Conservation (phyloP, 2,113 vertebrate species). For the Hypomesus transpacificus region DNA sequence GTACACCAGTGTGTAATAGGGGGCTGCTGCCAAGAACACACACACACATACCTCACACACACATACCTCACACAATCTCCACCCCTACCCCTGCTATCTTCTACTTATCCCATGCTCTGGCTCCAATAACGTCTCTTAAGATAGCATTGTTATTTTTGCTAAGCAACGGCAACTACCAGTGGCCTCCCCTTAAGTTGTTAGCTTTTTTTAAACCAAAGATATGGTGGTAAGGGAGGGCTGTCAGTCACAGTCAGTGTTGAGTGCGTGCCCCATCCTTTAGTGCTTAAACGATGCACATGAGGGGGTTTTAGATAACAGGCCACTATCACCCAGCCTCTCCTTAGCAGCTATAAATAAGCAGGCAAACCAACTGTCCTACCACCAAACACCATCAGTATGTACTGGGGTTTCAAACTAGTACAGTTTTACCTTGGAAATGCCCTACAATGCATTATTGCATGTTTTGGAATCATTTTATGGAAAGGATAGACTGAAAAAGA, state of each 20-base stretch:
- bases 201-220: conserved; percentile 16
- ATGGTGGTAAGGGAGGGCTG: conserved; percentile 27
- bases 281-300: conserved; percentile 26
- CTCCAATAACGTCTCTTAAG: conserved; percentile 16
- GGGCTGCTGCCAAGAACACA: neutral
- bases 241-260: conserved; percentile 36
- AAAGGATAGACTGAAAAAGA: too few relatives aligned
- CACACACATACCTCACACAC: neutral
- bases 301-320: conserved; percentile 34
- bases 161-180: neutral
- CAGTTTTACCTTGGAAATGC: too few relatives aligned
- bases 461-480: too few relatives aligned
- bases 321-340: conserved; percentile 12
- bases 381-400: neutral
- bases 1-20: conserved; percentile 52
- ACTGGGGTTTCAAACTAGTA: neutral
- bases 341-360: conserved; percentile 21
- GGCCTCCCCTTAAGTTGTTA: neutral
- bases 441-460: too few relatives aligned
- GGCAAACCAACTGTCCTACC: neutral
- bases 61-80: neutral
- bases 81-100: conserved; percentile 20
- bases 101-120: conserved; percentile 19
- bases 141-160: neutral
- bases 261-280: conserved; percentile 17